A percentile compares a stretch with the other conserved stretches of the same genome.
Evolutionary conservation across 1,140 invertebrate species (phyloP).

Genomic region (Ceratosolen fusciceps): DNA sequence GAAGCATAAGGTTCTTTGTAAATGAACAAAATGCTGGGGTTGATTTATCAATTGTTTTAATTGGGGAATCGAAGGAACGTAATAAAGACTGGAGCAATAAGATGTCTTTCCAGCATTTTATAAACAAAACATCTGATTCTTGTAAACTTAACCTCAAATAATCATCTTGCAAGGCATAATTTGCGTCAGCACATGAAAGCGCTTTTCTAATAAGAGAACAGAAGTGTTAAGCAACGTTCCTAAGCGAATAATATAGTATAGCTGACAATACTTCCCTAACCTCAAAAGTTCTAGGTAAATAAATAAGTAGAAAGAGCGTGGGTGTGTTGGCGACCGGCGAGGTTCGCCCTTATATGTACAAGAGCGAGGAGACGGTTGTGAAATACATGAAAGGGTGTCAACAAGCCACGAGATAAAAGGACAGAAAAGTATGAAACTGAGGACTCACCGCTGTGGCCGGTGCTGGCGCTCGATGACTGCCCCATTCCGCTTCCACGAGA

Average conservation of each 20-base stretch:
- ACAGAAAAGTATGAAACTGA: no score
- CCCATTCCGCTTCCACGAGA: conserved; percentile 28
- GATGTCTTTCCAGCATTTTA: neutral
- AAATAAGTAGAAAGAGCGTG: neutral
- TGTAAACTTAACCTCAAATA: conserved; percentile 24
- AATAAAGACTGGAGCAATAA: no score
- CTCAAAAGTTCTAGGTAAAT: neutral
- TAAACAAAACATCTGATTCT: conserved; percentile 30
- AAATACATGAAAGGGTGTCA: no score
- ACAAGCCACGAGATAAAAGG: no score
- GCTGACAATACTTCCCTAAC: neutral
- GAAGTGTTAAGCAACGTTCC: no score
- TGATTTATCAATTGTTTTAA: no score
- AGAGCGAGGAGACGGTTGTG: no score
- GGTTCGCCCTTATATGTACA: neutral
- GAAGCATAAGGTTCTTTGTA: no score
- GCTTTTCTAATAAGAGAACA: neutral
- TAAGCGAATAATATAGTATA: neutral
- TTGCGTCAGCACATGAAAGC: neutral
- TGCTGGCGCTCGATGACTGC: conserved; percentile 43
- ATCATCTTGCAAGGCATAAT: neutral
- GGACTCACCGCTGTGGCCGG: conserved; percentile 47
- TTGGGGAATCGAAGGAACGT: no score
- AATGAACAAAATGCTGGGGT: no score
- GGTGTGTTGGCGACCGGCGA: neutral